phyloP scores from a whole-genome alignment of 2,888 invertebrate genomes.

The Diaprepes abbreviatus region DNA sequence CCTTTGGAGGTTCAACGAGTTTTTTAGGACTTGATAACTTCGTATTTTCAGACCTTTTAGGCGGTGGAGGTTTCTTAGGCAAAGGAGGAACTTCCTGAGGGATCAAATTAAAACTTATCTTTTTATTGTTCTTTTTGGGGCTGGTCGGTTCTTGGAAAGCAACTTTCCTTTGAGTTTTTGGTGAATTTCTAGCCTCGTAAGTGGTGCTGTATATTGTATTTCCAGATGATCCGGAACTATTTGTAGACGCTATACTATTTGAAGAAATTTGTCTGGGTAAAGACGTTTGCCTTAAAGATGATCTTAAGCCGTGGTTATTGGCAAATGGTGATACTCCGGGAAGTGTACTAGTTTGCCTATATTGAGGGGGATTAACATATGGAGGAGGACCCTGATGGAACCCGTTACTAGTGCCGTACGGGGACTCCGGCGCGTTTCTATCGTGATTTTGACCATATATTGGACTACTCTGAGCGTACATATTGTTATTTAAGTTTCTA shows the following conservation, averaged over 20 bases:
- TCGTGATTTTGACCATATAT: conserved; percentile 59
- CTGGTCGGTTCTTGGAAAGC: conserved; percentile 75
- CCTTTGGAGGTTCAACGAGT: conserved; percentile 82
- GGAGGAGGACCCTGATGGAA: conserved; percentile 65
- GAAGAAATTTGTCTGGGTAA: conserved; percentile 73
- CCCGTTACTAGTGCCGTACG: conserved; percentile 48
- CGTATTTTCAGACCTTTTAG: conserved; percentile 82
- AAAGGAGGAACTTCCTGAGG: conserved; percentile 72
- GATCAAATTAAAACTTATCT: conserved; percentile 76
- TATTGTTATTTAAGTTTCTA: conserved; percentile 49
- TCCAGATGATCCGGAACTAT: conserved; percentile 67
- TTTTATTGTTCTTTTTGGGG: conserved; percentile 73
- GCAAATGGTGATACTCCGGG: conserved; percentile 58
- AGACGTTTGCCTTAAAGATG: conserved; percentile 63
- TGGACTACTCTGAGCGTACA: conserved; percentile 46
- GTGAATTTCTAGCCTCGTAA: conserved; percentile 71
- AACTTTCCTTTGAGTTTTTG: conserved; percentile 72
- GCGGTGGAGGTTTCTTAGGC: conserved; percentile 80
- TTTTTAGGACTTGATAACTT: conserved; percentile 83
- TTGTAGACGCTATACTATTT: conserved; percentile 71
- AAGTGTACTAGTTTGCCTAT: conserved; percentile 62
- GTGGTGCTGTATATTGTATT: conserved; percentile 64
- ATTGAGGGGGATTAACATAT: conserved; percentile 64
- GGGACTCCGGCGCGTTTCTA: conserved; percentile 52
- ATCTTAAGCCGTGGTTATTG: conserved; percentile 61